phyloP scores from a whole-genome alignment of 1,140 invertebrate genomes.

The Gryllus bimaculatus region DNA sequence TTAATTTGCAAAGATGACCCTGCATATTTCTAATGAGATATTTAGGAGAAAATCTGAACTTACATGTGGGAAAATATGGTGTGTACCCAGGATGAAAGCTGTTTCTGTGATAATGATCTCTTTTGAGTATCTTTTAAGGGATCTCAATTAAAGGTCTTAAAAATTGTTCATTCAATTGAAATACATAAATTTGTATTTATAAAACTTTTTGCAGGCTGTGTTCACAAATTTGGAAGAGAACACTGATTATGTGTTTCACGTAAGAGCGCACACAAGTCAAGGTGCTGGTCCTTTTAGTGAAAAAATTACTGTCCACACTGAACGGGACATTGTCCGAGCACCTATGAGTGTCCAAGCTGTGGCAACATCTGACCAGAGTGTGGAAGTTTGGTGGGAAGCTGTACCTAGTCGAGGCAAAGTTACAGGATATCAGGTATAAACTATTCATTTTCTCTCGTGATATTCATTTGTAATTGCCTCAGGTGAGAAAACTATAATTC shows the following conservation, averaged over 20 bases:
- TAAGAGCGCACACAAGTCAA: conserved; percentile 80
- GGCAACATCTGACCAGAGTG: conserved; percentile 81
- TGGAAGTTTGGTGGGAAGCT: conserved; percentile 93
- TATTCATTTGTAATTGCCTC: no score
- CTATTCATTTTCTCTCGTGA: no score
- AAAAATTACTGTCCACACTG: conserved; percentile 71
- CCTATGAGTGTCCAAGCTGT: conserved; percentile 86
- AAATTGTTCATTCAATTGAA: not conserved
- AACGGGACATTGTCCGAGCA: conserved; percentile 76
- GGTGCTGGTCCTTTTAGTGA: conserved; percentile 87
- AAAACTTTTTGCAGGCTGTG: conserved; percentile 50
- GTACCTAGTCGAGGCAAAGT: conserved; percentile 77
- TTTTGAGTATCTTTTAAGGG: no score
- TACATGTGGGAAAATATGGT: no score
- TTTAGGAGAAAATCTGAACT: no score
- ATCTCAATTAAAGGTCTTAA: not conserved
- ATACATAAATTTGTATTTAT: not conserved
- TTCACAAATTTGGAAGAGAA: conserved; percentile 91
- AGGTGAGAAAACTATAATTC: no score
- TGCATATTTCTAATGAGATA: no score
- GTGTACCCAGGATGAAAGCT: no score
- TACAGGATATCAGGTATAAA: conserved; percentile 61
- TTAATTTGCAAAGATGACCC: no score
- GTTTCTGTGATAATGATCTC: no score
- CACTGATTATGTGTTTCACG: conserved; percentile 89